Percentiles rank a stretch among this genome's conserved stretches.
Conservation (phyloP, 1,140 invertebrate genomes). For the Whitmania pigra region DNA sequence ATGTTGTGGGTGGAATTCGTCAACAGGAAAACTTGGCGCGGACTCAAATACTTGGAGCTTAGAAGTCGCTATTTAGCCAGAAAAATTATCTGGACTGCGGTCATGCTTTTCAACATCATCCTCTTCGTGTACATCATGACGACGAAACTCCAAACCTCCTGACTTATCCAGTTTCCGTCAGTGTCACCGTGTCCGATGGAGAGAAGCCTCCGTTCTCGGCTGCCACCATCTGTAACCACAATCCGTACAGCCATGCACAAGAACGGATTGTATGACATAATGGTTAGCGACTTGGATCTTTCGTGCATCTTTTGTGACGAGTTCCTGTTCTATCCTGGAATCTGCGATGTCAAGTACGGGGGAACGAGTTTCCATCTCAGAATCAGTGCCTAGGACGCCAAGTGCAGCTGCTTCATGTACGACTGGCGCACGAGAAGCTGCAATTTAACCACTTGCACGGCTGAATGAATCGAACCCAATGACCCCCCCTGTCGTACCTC, state of each 20-base stretch:
- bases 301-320: background rate
- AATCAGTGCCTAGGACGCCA: background rate
- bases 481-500: background rate
- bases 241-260: conserved; percentile 25
- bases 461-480: conserved; percentile 3
- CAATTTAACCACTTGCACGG: conserved; percentile 6
- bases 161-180: conserved; percentile 19
- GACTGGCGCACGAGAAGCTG: background rate
- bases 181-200: conserved; percentile 32
- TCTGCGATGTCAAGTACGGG: background rate
- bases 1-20: conserved; percentile 14
- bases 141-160: conserved; percentile 3
- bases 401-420: conserved; percentile 16
- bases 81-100: conserved; percentile 7
- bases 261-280: conserved; percentile 11
- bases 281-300: background rate
- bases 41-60: conserved; percentile 12
- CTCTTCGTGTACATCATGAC: conserved; percentile 19
- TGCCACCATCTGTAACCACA: conserved; percentile 35
- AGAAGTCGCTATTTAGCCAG: background rate
- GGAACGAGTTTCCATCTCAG: too few relatives aligned
- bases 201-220: conserved; percentile 30
- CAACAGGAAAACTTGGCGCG: conserved; percentile 16
- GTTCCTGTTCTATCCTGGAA: background rate
- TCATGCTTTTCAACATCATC: conserved; percentile 1